Percentiles rank a stretch among this genome's conserved stretches.
These are phyloP conservation scores for Echeneis naucrates DNA, from an alignment of 2,797 vertebrate species.

Conservation along the genomic window DNA sequence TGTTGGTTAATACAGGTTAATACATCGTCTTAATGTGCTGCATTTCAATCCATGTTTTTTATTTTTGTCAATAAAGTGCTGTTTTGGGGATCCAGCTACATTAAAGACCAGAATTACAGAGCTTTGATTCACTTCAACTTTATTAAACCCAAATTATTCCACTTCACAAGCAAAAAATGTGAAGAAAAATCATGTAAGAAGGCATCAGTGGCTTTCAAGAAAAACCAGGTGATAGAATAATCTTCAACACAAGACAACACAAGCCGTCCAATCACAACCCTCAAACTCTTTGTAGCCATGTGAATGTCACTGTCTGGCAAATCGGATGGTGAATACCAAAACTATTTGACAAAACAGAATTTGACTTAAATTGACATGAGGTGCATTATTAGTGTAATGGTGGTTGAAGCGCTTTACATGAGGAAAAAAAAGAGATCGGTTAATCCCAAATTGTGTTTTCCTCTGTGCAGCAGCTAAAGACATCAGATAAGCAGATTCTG, in stretches of 20 bases:
- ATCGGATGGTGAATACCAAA: constrained; percentile 43
- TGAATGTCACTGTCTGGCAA: constrained; percentile 27
- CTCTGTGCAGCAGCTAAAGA: constrained; percentile 66
- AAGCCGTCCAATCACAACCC: constrained; percentile 29
- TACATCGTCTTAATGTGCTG: too few relatives aligned
- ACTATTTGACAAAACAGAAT: constrained; percentile 37
- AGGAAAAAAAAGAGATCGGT: constrained; percentile 53
- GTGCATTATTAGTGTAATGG: constrained; percentile 57
- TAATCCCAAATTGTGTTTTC: constrained; percentile 81
- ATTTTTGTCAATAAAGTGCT: too few relatives aligned
- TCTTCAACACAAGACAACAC: not conserved
- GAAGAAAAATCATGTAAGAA: not conserved
- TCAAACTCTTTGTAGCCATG: not conserved
- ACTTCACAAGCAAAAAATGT: not conserved
- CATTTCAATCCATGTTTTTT: too few relatives aligned
- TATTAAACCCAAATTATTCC: not conserved
- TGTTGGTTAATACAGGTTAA: too few relatives aligned
- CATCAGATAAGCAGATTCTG: constrained; percentile 76
- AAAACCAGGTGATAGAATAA: not conserved
- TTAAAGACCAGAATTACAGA: too few relatives aligned
- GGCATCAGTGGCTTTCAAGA: too few relatives aligned
- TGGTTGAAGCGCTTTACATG: constrained; percentile 41
- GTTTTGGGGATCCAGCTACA: too few relatives aligned
- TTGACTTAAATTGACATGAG: constrained; percentile 44
- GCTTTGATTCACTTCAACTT: too few relatives aligned